Evolutionary conservation across 2,888 invertebrate species (phyloP).

Genomic region (Synanthedon myopaeformis): DNA sequence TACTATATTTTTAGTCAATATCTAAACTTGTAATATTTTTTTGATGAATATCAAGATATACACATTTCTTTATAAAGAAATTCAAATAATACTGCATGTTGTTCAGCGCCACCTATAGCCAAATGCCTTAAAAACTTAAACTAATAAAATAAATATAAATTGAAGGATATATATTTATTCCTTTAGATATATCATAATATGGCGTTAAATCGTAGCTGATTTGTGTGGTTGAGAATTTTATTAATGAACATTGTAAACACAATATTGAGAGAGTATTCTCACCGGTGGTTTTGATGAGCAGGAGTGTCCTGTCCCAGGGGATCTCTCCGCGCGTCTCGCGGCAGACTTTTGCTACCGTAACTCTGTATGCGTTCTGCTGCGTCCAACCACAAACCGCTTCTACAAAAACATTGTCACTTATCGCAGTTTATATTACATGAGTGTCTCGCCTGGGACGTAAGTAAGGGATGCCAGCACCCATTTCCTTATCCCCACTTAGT

Average conservation of each 20-base stretch:
- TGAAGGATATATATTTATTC: too few relatives aligned
- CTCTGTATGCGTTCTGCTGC: slow-evolving; percentile 78
- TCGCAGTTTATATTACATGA: too few relatives aligned
- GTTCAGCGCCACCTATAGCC: too few relatives aligned
- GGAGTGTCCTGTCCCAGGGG: slow-evolving; percentile 85
- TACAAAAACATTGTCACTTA: slow-evolving; percentile 14
- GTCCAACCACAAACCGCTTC: slow-evolving; percentile 82
- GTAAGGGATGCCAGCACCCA: too few relatives aligned
- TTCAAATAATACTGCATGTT: too few relatives aligned
- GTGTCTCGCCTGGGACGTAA: too few relatives aligned
- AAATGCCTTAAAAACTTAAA: too few relatives aligned
- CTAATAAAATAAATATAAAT: too few relatives aligned
- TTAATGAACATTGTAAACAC: background rate
- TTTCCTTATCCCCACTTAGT: too few relatives aligned
- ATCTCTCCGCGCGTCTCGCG: slow-evolving; percentile 84
- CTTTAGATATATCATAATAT: background rate
- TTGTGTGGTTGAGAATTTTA: background rate
- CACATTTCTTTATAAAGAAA: too few relatives aligned
- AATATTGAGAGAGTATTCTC: slow-evolving; percentile 3
- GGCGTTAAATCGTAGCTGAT: background rate
- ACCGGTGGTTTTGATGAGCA: slow-evolving; percentile 60
- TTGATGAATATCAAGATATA: too few relatives aligned
- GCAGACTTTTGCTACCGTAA: slow-evolving; percentile 78
- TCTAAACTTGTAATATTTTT: background rate
- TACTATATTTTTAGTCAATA: background rate